These are phyloP conservation scores for Eupeodes luniger DNA, from an alignment of 2,888 invertebrate genomes.

Conservation along the genomic window DNA sequence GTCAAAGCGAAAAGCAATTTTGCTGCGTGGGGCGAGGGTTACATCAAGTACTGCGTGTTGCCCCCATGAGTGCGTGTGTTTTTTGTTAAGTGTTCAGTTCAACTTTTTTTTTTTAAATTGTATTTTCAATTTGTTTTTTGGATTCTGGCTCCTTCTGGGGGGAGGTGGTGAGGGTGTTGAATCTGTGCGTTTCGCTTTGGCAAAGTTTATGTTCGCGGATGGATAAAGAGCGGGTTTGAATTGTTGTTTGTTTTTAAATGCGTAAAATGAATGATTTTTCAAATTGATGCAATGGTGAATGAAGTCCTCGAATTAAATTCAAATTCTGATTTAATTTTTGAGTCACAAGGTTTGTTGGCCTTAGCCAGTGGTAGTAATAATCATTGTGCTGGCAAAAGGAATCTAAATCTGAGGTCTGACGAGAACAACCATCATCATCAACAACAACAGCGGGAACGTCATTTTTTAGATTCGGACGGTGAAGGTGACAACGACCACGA, in stretches of 20 bases:
- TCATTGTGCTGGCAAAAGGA: slow-evolving; percentile 42
- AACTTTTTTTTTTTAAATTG: slow-evolving; percentile 12
- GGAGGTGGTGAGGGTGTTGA: not conserved
- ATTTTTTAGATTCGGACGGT: slow-evolving; percentile 51
- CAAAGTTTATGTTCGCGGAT: slow-evolving; percentile 46
- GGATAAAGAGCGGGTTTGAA: slow-evolving; percentile 31
- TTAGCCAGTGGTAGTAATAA: slow-evolving; percentile 36
- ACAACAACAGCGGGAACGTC: slow-evolving; percentile 31
- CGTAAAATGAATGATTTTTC: slow-evolving; percentile 66
- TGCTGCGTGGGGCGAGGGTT: slow-evolving; percentile 25
- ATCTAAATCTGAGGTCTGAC: slow-evolving; percentile 27
- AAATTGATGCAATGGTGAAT: slow-evolving; percentile 79
- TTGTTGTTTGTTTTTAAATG: slow-evolving; percentile 17
- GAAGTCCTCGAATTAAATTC: slow-evolving; percentile 77
- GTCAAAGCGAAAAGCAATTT: slow-evolving; percentile 66
- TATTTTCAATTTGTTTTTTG: not conserved
- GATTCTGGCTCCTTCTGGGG: not conserved
- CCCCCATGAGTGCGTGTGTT: slow-evolving; percentile 36
- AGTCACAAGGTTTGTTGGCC: slow-evolving; percentile 69
- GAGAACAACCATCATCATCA: slow-evolving; percentile 28
- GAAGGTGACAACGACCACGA: slow-evolving; percentile 3
- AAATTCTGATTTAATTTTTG: slow-evolving; percentile 78
- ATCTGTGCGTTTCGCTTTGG: slow-evolving; percentile 27
- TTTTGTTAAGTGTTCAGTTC: slow-evolving; percentile 26
- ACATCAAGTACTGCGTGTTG: slow-evolving; percentile 33